phyloP scores from a whole-genome alignment of 2,113 vertebrate species.

The Heloderma charlesbogerti region DNA sequence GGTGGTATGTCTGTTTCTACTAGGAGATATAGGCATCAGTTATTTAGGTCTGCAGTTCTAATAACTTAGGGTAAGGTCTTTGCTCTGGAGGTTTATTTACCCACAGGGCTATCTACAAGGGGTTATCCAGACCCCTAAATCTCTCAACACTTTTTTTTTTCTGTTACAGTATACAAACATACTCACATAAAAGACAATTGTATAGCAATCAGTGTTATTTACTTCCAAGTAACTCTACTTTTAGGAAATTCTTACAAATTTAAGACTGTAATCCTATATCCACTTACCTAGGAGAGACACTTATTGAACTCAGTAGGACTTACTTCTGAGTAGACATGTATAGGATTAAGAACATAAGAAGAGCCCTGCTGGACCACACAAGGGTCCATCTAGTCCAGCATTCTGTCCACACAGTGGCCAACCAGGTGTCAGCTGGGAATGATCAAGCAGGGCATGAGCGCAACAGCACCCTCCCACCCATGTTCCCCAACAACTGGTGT shows the following conservation, averaged over 20 bases:
- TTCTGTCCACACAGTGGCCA: too few relatives aligned
- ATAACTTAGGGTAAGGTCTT: conserved; percentile 70
- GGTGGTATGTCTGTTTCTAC: background rate
- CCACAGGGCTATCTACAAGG: conserved; percentile 70
- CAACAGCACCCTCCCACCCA: too few relatives aligned
- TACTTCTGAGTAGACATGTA: background rate
- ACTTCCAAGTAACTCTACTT: background rate
- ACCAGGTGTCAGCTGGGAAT: too few relatives aligned
- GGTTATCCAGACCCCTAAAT: conserved; percentile 72
- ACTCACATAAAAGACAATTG: background rate
- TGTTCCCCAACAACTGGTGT: too few relatives aligned
- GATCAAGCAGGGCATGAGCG: too few relatives aligned
- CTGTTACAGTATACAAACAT: conserved; percentile 24
- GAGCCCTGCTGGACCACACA: too few relatives aligned
- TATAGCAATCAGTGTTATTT: background rate
- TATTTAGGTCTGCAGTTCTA: conserved; percentile 46
- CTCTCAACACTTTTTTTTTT: conserved; percentile 50
- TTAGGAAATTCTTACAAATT: background rate
- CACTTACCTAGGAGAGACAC: background rate
- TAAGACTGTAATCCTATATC: background rate
- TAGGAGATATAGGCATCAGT: background rate
- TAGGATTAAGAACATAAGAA: too few relatives aligned
- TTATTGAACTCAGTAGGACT: background rate
- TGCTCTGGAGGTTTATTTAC: conserved; percentile 70
- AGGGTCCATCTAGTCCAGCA: too few relatives aligned